Base-by-base conservation (phyloP, 2,888 invertebrate genomes). In the Heliconius cydno region DNA sequence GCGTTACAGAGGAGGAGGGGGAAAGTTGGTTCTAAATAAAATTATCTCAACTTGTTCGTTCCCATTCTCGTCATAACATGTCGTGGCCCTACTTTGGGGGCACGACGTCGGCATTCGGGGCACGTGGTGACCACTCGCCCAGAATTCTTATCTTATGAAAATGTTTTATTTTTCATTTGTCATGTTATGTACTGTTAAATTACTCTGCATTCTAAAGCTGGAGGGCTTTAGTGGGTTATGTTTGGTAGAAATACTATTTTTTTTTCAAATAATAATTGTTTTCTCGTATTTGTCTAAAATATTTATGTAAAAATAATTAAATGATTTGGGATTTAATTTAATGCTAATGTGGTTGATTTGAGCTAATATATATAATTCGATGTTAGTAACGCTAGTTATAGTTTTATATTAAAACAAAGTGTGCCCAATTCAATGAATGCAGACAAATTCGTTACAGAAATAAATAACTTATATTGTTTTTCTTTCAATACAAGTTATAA, bases 21-120 rank as follows among this genome's bases (percentile, higher is more conserved):
- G 82, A 66, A 79, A 79, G 86, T 86, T 86, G 87, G 85, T 82
- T 86, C 87, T 87, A 90, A 93, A 93, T 90, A 90, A 87, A 90
- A 92, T 94, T 93, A 93, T 87, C 86, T 85, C 86, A 79, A 83
- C 82, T 85, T 89, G 90, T 87, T 85, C 81, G 85, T 80, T 85
- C 85, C 87, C 85, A 91, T 92, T 91, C 87, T 81, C 79, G 77
- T 81, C 81, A 81, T 80, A 85, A 74, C 78, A 75, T 66, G 75
- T 75, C 75, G 46, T 66, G 66, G 75, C 63, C 75, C 75, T 13
- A 41, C 25, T 73, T 73, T 25, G 34, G 73, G 73, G 73, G 60
- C 66, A 75, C 41, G 30, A 22, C 68, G 38, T 79, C 60, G 70
- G 68, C 76, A 81, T 82, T 79, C 81, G 25, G 65, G 15, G 38